Base-by-base conservation (phyloP, 2,888 invertebrate genomes). In the Dynastes maya region DNA sequence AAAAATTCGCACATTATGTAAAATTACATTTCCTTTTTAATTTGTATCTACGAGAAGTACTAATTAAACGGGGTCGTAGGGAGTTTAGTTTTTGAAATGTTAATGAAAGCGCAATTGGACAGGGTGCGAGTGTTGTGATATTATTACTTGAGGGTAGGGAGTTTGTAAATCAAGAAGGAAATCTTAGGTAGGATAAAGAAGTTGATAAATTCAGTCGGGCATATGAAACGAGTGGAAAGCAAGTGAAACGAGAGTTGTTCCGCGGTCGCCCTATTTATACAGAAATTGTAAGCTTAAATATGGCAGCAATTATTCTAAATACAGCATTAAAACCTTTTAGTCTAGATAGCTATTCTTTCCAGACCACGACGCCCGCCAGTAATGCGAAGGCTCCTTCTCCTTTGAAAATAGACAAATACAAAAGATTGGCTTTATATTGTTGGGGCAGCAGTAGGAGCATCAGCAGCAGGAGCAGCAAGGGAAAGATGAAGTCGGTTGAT, bases 221-320 rank as follows among this genome's bases (percentile, higher is more conserved):
- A 72, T 72, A 72, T 72, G 58, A 72, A 72, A 72, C 72, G 49
- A 51, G 68, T 68, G 68, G 68, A 68, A 68, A 51, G 51, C 68
- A 37, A 68, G 49, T 68, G 49, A 68, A 68, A 68, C 68, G 51
- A 49, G 68, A 68, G n/a, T 27, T 37, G 72, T 72, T 61, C 27
- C 40, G 72, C 58, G 72, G 61, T 37, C 45, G 72, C 61, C 61
- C 58, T 85, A 85, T 86, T 87, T 85, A 86, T 87, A 86, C 81
- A 84, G 84, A 87, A 86, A 86, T 85, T 83, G 84, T 84, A 85
- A 83, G 86, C 88, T 88, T 88, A 88, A 88, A 88, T 88, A 88
- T 88, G 86, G 88, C 86, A 86, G 89, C 88, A 89, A 89, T 89
- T 89, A 89, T 89, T 89, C 88, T 89, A 88, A 89, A 88, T 89